Evolutionary conservation across 2,113 vertebrate species (phyloP).

Genomic region (Cygnus atratus): DNA sequence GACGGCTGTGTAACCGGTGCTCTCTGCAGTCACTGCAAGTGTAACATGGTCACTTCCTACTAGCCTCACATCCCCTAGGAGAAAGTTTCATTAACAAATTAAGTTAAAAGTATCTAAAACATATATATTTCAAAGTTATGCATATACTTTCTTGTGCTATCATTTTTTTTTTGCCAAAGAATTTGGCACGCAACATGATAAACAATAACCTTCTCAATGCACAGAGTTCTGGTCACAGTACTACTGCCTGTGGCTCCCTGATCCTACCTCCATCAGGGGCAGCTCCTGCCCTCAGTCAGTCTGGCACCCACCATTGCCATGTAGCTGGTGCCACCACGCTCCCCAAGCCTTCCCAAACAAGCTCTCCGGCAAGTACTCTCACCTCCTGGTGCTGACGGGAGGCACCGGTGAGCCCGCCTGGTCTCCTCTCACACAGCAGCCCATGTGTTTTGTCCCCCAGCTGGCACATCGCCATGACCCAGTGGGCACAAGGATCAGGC

Average conservation of each 20-base stretch:
- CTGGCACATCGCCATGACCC: background rate
- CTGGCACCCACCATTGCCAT: background rate
- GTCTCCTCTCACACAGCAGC: background rate
- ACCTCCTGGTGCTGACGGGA: background rate
- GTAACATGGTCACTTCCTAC: background rate
- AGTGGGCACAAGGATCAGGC: background rate
- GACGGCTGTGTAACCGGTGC: background rate
- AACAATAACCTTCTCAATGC: background rate
- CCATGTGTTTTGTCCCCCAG: background rate
- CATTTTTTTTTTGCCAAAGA: background rate
- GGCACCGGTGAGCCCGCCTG: background rate
- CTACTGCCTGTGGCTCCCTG: background rate
- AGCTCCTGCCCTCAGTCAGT: background rate
- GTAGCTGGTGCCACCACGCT: background rate
- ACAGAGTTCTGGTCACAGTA: background rate
- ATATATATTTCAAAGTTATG: background rate
- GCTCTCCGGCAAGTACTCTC: background rate
- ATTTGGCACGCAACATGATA: background rate
- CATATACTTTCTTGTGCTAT: background rate
- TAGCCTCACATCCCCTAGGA: background rate
- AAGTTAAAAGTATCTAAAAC: background rate
- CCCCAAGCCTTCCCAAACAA: background rate
- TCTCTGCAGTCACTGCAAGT: background rate
- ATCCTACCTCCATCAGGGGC: background rate
- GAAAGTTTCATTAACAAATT: background rate